Conservation (phyloP, 2,113 vertebrate species). For the Calypte anna region DNA sequence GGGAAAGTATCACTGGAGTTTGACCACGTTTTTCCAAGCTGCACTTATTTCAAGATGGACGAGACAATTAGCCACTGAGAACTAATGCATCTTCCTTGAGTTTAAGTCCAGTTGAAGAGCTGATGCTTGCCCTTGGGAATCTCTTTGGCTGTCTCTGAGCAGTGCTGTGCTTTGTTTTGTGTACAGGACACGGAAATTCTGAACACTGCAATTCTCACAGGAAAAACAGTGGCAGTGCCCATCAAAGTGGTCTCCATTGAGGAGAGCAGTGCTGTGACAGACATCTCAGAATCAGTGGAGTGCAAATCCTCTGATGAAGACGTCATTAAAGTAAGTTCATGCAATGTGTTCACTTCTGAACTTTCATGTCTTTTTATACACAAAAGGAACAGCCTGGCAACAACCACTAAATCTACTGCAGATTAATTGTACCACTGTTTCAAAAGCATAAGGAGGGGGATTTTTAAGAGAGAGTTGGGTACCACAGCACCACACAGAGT, state of each 20-base stretch:
- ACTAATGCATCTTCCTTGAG: neutral
- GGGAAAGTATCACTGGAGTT: neutral
- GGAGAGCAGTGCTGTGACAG: constrained; percentile 80
- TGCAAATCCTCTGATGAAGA: constrained; percentile 90
- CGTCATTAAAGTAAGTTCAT: constrained; percentile 86
- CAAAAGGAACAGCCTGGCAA: neutral
- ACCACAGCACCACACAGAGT: neutral
- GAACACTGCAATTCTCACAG: constrained; percentile 93
- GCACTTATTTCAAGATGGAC: fast-evolving
- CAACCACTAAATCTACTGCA: neutral
- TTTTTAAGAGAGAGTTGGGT: neutral
- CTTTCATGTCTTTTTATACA: fast-evolving
- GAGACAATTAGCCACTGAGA: neutral
- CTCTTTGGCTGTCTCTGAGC: neutral
- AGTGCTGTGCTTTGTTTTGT: neutral
- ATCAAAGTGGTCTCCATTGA: constrained; percentile 90
- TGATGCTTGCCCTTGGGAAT: neutral
- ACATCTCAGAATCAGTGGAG: constrained; percentile 89
- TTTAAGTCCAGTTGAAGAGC: neutral
- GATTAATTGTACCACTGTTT: neutral
- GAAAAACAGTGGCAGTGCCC: constrained; percentile 89
- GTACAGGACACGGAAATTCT: constrained; percentile 90
- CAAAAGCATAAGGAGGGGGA: neutral
- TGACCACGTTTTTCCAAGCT: fast-evolving
- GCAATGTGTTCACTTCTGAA: neutral